A percentile compares a stretch with the other conserved stretches of the same genome.
Conservation (phyloP, 2,888 invertebrate species). For the Drosophila anomalata region DNA sequence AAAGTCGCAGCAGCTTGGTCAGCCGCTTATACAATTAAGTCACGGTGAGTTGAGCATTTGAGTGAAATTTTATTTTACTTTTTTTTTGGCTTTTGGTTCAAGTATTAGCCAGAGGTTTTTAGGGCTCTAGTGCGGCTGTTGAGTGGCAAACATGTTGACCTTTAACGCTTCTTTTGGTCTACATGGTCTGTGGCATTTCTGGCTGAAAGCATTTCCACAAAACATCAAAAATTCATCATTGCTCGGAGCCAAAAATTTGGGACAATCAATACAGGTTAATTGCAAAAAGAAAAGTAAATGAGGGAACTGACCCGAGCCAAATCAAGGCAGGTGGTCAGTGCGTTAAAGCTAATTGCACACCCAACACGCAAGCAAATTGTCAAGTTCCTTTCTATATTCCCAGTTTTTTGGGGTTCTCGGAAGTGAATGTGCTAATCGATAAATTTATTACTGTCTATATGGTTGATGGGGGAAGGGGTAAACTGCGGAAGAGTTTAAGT, state of each 20-base stretch:
- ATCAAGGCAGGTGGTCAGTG: constrained; percentile 67
- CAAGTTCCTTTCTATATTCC: constrained; percentile 40
- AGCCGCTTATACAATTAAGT: constrained; percentile 83
- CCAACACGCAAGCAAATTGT: constrained; percentile 67
- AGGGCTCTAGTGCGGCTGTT: constrained; percentile 1
- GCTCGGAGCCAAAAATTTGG: constrained; percentile 58
- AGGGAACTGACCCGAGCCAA: constrained; percentile 45
- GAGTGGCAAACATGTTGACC: constrained; percentile 32
- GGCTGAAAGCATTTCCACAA: constrained; percentile 12
- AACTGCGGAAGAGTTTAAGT: constrained; percentile 12
- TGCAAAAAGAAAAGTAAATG: constrained; percentile 44
- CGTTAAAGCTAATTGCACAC: constrained; percentile 58
- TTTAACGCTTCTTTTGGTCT: constrained; percentile 35
- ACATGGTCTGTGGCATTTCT: constrained; percentile 26
- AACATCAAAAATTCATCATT: constrained; percentile 8
- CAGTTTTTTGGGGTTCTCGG: constrained; percentile 34
- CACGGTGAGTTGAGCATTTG: constrained; percentile 80
- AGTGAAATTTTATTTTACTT: constrained; percentile 56
- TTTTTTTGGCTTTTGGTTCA: not conserved
- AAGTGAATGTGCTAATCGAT: constrained; percentile 62
- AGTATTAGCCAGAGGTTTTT: constrained; percentile 2
- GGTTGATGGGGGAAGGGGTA: constrained; percentile 14
- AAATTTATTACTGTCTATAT: constrained; percentile 65
- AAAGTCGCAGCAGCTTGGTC: constrained; percentile 61
- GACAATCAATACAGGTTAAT: constrained; percentile 76